Evolutionary conservation across 2,888 invertebrate genomes (phyloP).

Genomic region (Drosophila tanythrix): DNA sequence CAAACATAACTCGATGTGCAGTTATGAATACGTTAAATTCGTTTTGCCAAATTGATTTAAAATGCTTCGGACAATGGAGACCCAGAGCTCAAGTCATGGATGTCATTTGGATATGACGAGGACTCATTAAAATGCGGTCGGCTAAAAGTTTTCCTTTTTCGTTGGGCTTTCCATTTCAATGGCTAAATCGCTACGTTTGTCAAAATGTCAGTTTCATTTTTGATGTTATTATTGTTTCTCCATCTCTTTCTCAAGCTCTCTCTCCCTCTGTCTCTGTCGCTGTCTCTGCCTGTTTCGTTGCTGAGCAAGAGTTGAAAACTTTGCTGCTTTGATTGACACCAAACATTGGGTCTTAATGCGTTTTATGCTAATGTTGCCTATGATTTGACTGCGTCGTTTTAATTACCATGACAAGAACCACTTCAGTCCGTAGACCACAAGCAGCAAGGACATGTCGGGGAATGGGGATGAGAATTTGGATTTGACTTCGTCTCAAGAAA

Average conservation of each 20-base stretch:
- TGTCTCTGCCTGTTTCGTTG: slow-evolving; percentile 17
- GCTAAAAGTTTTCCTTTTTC: slow-evolving; percentile 47
- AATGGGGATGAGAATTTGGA: background rate
- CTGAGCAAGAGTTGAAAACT: slow-evolving; percentile 66
- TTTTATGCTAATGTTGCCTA: slow-evolving; percentile 78
- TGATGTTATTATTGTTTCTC: slow-evolving; percentile 40
- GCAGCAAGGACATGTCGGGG: background rate
- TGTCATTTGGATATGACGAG: slow-evolving; percentile 28
- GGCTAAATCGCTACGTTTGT: slow-evolving; percentile 71
- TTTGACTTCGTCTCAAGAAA: background rate
- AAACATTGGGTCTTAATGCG: slow-evolving; percentile 81
- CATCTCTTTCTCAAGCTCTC: background rate
- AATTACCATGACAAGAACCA: slow-evolving; percentile 69
- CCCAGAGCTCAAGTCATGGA: slow-evolving; percentile 2
- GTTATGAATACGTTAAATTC: slow-evolving; percentile 83
- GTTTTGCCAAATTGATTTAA: slow-evolving; percentile 68
- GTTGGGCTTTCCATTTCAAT: slow-evolving; percentile 46
- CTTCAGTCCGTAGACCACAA: slow-evolving; percentile 37
- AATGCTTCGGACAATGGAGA: slow-evolving; percentile 13
- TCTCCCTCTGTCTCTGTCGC: background rate
- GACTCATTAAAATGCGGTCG: slow-evolving; percentile 52
- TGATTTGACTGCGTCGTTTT: slow-evolving; percentile 62
- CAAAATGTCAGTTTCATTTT: slow-evolving; percentile 68
- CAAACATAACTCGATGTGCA: slow-evolving; percentile 29
- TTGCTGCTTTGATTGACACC: slow-evolving; percentile 79